phyloP scores from a whole-genome alignment of 2,888 invertebrate genomes.

The Aromia moschata region DNA sequence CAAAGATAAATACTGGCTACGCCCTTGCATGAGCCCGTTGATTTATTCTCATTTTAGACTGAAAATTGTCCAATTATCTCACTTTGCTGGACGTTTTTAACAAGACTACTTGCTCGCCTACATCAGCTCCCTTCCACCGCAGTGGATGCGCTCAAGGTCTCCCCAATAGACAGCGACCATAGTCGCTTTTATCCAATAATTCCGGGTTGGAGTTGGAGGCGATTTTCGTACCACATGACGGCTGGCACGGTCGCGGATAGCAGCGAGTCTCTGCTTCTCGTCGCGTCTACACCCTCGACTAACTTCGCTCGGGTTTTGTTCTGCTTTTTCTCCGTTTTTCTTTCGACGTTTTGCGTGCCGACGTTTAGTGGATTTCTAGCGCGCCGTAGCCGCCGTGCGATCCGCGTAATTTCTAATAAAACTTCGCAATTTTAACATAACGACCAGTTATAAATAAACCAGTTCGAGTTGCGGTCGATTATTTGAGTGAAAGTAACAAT shows the following conservation, averaged over 20 bases:
- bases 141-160: conserved; percentile 8
- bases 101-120: not conserved
- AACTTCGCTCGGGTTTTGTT: conserved; percentile 12
- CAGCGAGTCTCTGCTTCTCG: conserved; percentile 3
- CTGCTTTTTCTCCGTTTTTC: not conserved
- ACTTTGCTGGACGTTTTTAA: too few species aligned
- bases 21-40: not conserved
- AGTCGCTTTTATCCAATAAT: conserved; percentile 35
- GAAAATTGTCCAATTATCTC: conserved; percentile 18
- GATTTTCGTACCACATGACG: conserved; percentile 42
- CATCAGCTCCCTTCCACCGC: not conserved
- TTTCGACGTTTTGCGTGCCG: conserved; percentile 1
- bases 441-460: not conserved
- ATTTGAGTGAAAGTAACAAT: conserved; percentile 6
- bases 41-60: conserved; percentile 7
- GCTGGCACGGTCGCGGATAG: conserved; percentile 39
- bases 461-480: not conserved
- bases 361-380: not conserved
- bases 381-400: not conserved
- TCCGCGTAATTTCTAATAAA: not conserved
- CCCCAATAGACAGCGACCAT: not conserved
- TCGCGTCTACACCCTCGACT: not conserved
- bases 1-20: too few species aligned
- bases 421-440: not conserved
- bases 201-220: conserved; percentile 38